Evolutionary conservation across 2,888 invertebrate genomes (phyloP).

Genomic region (Machimus atricapillus): DNA sequence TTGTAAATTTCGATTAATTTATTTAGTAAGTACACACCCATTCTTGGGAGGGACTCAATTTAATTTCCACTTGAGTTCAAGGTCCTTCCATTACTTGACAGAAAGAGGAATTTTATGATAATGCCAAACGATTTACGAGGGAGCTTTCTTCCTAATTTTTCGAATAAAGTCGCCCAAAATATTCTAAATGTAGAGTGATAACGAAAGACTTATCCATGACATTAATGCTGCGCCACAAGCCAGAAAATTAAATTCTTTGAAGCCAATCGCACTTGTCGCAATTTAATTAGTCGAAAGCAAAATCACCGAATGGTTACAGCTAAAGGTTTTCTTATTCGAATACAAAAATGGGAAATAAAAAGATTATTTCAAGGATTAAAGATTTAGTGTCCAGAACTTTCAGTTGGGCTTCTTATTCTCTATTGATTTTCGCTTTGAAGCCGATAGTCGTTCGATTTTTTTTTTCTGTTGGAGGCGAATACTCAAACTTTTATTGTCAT

Average conservation of each 20-base stretch:
- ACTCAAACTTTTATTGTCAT: background rate
- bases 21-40: background rate
- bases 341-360: background rate
- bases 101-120: background rate
- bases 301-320: background rate
- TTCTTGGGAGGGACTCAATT: background rate
- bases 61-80: background rate
- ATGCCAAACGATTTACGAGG: background rate
- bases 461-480: background rate
- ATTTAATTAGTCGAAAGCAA: background rate
- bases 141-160: background rate
- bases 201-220: background rate
- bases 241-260: conserved; percentile 18
- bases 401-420: background rate
- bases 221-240: conserved; percentile 2
- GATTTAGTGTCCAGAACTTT: background rate
- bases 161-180: background rate
- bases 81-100: background rate
- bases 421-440: conserved; percentile 9
- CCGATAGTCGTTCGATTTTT: background rate
- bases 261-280: background rate
- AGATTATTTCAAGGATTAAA: background rate
- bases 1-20: background rate
- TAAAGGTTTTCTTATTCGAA: background rate
- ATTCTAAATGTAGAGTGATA: background rate